Evolutionary conservation across 1,140 invertebrate genomes (phyloP), one percentile per base, ranked within the genome.

Genomic region (Lepidurus packardi): DNA sequence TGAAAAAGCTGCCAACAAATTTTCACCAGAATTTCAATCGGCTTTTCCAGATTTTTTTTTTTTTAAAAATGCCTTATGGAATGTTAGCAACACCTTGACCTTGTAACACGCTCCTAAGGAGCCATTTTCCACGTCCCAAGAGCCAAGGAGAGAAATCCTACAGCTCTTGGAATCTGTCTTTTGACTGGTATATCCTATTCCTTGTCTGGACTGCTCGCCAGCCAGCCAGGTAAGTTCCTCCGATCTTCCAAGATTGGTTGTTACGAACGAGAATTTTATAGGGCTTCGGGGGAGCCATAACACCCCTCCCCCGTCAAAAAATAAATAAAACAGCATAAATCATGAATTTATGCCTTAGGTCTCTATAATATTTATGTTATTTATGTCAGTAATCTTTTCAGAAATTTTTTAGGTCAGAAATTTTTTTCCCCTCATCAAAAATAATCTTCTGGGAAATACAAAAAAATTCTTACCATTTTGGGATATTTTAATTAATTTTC

Each of bases 21-120:
- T 13, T 65, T 65, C 21, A 7, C 5, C 53, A 7, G 16, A 1
- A 13, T 13, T 21, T n/a, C 5, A 65, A 1, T 8, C 21, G 53
- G 16, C 1, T 21, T 21, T 21, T 65, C 9, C 4, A 65, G 53
- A 13, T 21, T 65, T 65, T n/a, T 65, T 65, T 65, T n/a, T 65
- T 65, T 65, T 0, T 7, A 65, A 65, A 65, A 65, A 34, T 34
- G 34, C 3, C 53, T 21, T 65, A 5, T 11, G 53, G 53, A 65
- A 65, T 65, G 53, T 21, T 65, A 65, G 6, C 53, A 65, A 65
- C 53, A 65, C 53, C 53, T 65, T 65, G 53, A 65, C 53, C 53
- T 65, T 65, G 53, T 65, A 65, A 65, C 53, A 65, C 53, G 53
- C 53, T 65, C 16, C 13, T 65, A 65, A 21, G 0, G 16, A 65